A percentile compares a stretch with the other conserved stretches of the same genome.
Conservation (phyloP, 2,113 vertebrate genomes). For the Grammomys dolichurus region DNA sequence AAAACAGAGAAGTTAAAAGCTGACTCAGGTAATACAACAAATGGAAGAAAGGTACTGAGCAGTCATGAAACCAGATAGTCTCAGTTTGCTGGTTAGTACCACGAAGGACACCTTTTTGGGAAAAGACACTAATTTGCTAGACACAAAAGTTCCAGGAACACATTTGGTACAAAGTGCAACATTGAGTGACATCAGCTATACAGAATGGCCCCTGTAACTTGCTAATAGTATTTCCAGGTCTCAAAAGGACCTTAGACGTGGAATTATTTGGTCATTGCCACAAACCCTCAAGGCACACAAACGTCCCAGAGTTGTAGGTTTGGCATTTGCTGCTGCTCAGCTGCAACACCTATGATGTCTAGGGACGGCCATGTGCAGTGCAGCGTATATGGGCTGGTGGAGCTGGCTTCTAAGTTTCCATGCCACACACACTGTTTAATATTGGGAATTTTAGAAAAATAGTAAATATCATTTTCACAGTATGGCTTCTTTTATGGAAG, state of each 20-base stretch:
- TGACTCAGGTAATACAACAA: not conserved
- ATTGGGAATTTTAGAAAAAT: conserved; percentile 16
- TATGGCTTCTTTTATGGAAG: not conserved
- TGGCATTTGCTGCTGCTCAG: not conserved
- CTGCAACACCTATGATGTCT: no score
- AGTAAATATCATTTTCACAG: not conserved
- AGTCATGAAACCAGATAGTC: not conserved
- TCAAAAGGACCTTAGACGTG: not conserved
- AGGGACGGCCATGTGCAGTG: no score
- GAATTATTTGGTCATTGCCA: not conserved
- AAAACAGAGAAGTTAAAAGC: not conserved
- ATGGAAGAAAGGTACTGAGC: not conserved
- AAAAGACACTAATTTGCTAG: not conserved
- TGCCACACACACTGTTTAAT: not conserved
- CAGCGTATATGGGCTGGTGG: not conserved
- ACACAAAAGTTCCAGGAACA: not conserved
- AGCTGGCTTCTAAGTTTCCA: not conserved
- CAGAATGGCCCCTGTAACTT: fast-evolving
- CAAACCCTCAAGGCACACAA: not conserved
- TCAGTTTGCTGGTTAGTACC: not conserved
- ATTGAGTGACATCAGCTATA: not conserved
- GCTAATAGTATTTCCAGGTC: not conserved
- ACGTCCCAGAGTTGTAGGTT: no score
- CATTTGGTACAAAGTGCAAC: not conserved
- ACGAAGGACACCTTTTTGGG: not conserved